Conservation (phyloP, 2,113 vertebrate genomes). For the Eurypyga helias region DNA sequence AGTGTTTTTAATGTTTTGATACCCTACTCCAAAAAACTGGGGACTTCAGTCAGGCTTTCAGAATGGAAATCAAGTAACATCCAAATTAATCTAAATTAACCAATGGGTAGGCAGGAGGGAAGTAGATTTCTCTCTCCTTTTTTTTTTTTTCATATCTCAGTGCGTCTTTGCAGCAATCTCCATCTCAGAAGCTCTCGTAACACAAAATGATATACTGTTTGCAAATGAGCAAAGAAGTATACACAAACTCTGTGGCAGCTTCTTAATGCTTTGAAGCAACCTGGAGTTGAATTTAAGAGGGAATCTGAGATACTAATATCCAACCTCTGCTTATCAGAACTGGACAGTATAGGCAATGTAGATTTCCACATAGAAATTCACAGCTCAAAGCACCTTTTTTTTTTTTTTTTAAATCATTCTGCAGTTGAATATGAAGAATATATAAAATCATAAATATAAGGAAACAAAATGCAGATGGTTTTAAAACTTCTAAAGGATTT, state of each 20-base stretch:
- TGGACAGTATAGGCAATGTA: neutral
- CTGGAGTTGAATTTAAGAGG: neutral
- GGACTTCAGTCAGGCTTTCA: neutral
- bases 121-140: neutral
- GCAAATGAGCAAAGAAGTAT: neutral
- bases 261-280: neutral
- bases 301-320: neutral
- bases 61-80: neutral
- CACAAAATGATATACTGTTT: neutral
- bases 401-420: neutral
- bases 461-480: neutral
- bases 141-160: neutral
- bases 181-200: neutral
- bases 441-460: neutral
- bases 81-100: accelerated
- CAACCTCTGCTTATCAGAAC: neutral
- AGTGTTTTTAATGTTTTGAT: neutral
- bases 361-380: neutral
- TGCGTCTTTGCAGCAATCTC: neutral
- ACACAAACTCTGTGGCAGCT: neutral
- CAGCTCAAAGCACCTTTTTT: neutral
- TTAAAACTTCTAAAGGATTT: neutral
- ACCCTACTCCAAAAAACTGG: neutral
- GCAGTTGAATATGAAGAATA: neutral
- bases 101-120: neutral